Evolutionary conservation across 2,113 vertebrate genomes (phyloP).

Genomic region (Hoplias malabaricus): DNA sequence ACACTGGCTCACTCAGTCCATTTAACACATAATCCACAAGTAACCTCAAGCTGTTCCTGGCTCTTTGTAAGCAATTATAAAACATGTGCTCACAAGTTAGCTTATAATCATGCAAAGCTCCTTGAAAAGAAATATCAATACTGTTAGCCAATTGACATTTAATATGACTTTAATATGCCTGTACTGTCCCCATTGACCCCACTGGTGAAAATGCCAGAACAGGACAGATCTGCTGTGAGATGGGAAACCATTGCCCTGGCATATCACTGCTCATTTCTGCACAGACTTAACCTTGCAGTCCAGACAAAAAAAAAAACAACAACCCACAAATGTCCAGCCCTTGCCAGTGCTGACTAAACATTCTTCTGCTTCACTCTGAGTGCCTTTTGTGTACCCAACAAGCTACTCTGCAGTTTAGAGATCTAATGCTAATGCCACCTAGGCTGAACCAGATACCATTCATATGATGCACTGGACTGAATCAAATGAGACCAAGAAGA

Average conservation of each 20-base stretch:
- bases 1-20: slow-evolving; percentile 27
- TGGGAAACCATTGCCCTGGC: not conserved
- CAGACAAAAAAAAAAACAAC: slow-evolving; percentile 33
- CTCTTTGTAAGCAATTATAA: not conserved
- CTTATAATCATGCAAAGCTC: not conserved
- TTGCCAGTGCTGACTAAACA: slow-evolving; percentile 53
- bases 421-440: not conserved
- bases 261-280: not conserved
- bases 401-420: slow-evolving; percentile 31
- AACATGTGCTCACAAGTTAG: not conserved
- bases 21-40: slow-evolving; percentile 41
- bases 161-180: not conserved
- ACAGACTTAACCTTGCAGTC: slow-evolving; percentile 26
- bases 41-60: slow-evolving; percentile 5
- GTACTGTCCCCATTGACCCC: slow-evolving; percentile 13
- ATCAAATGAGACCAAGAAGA: not conserved
- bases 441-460: not conserved
- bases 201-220: not conserved
- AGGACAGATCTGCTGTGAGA: not conserved
- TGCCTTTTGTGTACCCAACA: slow-evolving; percentile 29
- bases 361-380: slow-evolving; percentile 25
- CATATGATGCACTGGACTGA: not conserved
- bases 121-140: not conserved
- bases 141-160: not conserved
- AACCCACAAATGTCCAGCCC: slow-evolving; percentile 3